A percentile compares a stretch with the other conserved stretches of the same genome.
Conservation (phyloP, 2,888 invertebrate species). For the Drosophila sordidapex region DNA sequence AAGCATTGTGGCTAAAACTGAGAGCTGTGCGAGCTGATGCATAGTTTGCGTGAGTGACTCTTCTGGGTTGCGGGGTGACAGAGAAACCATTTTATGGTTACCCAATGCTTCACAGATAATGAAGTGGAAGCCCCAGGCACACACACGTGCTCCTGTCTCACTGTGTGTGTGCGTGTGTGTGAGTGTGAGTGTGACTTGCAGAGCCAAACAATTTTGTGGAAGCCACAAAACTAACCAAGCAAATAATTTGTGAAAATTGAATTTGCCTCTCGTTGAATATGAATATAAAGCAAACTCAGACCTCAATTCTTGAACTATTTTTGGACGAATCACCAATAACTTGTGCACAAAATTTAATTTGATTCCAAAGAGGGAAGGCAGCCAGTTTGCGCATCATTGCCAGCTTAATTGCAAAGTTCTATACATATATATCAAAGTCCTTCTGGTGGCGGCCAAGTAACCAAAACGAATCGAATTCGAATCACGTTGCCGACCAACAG, state of each 20-base stretch:
- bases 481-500: slow-evolving; percentile 61
- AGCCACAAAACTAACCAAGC: slow-evolving; percentile 81
- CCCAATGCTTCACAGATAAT: slow-evolving; percentile 64
- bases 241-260: slow-evolving; percentile 79
- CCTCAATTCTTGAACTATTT: slow-evolving; percentile 3
- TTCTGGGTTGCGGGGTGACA: background rate
- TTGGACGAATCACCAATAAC: slow-evolving; percentile 58
- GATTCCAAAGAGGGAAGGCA: slow-evolving; percentile 42
- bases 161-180: background rate
- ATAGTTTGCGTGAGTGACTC: slow-evolving; percentile 14
- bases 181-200: slow-evolving; percentile 14
- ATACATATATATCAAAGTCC: slow-evolving; percentile 55
- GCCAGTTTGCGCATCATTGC: slow-evolving; percentile 69
- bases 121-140: slow-evolving; percentile 68
- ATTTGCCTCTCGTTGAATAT: slow-evolving; percentile 71
- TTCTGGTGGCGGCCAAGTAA: slow-evolving; percentile 46
- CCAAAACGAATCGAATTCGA: slow-evolving; percentile 73
- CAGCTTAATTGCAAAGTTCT: slow-evolving; percentile 69
- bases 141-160: background rate
- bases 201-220: slow-evolving; percentile 71
- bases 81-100: slow-evolving; percentile 38
- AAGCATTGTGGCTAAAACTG: slow-evolving; percentile 37
- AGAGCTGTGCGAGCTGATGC: background rate
- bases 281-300: slow-evolving; percentile 56
- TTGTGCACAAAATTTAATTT: slow-evolving; percentile 71